A percentile compares a stretch with the other conserved stretches of the same genome.
Conservation (phyloP, 2,113 vertebrate species). For the Rhynchomys soricoides region DNA sequence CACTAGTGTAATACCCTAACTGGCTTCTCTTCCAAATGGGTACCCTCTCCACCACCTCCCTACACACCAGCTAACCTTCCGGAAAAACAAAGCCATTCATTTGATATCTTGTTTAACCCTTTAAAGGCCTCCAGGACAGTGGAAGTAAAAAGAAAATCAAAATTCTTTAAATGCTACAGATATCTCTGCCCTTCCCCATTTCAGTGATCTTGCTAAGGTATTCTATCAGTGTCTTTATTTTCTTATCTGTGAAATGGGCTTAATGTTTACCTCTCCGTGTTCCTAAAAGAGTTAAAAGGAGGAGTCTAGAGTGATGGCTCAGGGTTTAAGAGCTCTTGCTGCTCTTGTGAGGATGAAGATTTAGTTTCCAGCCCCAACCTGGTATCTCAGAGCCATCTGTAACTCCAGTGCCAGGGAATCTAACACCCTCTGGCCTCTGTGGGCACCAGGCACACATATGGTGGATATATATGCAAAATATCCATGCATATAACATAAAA, state of each 20-base stretch:
- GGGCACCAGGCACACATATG: not conserved
- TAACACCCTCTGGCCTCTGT: not conserved
- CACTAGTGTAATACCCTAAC: not conserved
- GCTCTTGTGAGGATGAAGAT: not conserved
- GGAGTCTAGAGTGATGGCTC: not conserved
- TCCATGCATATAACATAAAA: not conserved
- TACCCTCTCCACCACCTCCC: too few species aligned
- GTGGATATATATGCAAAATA: not conserved
- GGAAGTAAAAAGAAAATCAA: not conserved
- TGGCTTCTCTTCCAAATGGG: not conserved
- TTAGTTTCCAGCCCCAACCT: not conserved
- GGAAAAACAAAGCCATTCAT: not conserved
- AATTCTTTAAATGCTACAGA: not conserved
- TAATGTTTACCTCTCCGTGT: not conserved
- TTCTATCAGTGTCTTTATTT: not conserved
- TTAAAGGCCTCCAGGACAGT: not conserved
- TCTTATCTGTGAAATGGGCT: constrained; percentile 8
- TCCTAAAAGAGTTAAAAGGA: not conserved
- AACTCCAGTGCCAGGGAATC: not conserved
- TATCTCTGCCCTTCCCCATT: not conserved
- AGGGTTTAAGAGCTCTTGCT: not conserved
- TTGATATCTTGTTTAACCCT: constrained; percentile 8
- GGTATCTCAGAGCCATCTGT: not conserved
- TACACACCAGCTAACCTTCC: not conserved
- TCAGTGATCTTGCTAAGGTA: not conserved